Evolutionary conservation across 2,888 invertebrate species (phyloP), one percentile per base, ranked within the genome.

Genomic region (Campoletis raptor): DNA sequence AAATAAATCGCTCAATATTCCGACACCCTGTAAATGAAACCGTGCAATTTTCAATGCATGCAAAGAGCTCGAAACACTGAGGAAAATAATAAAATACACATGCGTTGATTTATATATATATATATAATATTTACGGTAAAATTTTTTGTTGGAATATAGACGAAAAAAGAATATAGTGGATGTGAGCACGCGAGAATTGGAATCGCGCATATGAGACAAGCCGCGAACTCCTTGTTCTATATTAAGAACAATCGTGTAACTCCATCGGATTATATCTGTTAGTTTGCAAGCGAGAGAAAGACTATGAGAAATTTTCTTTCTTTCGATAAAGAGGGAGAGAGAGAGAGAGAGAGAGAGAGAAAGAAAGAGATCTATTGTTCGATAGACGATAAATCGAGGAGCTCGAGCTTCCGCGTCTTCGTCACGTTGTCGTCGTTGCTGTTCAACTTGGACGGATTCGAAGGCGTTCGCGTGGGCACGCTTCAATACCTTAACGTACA

Each of bases 321-420:
- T 52, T 15, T 45, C 12, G 36, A 5, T 9, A 30, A n/a, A 21
- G n/a, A 69, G 45, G 57, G 67, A 61, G 40, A 61, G 24, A 64
- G 24, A 42, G 57, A 42, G 36, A 70, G 57, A 79, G 45, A 52
- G 57, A 42, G 67, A 52, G 61, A 57, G 54, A 42, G 21, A 7
- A n/a, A n/a, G 52, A 21, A 37, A 45, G 69, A 81, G 83, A 86
- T 86, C 86, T 86, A 86, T 86, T 86, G 86, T 86, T 83, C 83
- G 86, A 86, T 86, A 86, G 80, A 73, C 85, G 85, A 85, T 85
- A 85, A 85, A 85, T 85, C 85, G 85, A 80, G 76, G 70, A 76
- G 85, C 48, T 70, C 61, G 81, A 73, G 85, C 85, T 85, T 85
- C 85, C 85, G 85, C 85, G 81, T 85, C 81, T 72, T 81, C 81